A percentile compares a stretch with the other conserved stretches of the same genome.
Conservation (phyloP, 2,888 invertebrate species). For the Dicranocentrus wangi region DNA sequence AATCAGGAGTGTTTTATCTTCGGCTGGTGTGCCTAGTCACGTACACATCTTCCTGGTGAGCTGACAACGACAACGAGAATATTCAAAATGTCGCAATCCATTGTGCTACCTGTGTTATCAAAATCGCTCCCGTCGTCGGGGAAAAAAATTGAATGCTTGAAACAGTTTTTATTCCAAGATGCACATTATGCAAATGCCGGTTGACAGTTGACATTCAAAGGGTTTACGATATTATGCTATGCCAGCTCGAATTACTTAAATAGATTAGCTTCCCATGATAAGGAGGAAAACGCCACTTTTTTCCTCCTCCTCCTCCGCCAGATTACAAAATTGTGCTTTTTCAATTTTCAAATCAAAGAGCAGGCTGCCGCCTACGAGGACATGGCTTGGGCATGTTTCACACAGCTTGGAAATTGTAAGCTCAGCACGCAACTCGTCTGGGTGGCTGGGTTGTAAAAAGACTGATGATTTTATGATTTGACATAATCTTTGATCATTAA, state of each 20-base stretch:
- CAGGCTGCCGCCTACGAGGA: constrained; percentile 36
- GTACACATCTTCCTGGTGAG: constrained; percentile 4
- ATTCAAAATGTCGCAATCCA: not conserved
- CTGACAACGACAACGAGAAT: too few relatives aligned
- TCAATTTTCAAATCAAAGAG: constrained; percentile 46
- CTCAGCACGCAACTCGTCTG: constrained; percentile 40
- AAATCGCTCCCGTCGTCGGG: not conserved
- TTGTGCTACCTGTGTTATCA: constrained; percentile 34
- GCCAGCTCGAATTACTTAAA: constrained; percentile 12
- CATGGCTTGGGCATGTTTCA: constrained; percentile 36
- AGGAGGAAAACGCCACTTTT: not conserved
- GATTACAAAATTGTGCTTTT: constrained; percentile 1
- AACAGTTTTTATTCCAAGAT: not conserved
- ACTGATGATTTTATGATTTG: constrained; percentile 65
- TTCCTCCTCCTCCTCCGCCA: not conserved
- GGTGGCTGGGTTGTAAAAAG: constrained; percentile 58
- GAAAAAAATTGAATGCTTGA: not conserved
- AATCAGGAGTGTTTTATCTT: constrained; percentile 13
- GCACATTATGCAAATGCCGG: constrained; percentile 52
- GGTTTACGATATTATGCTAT: too few relatives aligned
- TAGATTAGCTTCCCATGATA: constrained; percentile 37
- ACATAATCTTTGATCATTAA: constrained; percentile 65
- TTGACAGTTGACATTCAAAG: constrained; percentile 28
- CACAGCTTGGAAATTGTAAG: too few relatives aligned
- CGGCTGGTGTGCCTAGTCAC: constrained; percentile 4